A percentile compares a stretch with the other conserved stretches of the same genome.
These are phyloP conservation scores for Cataglyphis albicans DNA, from an alignment of 2,888 invertebrate genomes.

Conservation along the genomic window DNA sequence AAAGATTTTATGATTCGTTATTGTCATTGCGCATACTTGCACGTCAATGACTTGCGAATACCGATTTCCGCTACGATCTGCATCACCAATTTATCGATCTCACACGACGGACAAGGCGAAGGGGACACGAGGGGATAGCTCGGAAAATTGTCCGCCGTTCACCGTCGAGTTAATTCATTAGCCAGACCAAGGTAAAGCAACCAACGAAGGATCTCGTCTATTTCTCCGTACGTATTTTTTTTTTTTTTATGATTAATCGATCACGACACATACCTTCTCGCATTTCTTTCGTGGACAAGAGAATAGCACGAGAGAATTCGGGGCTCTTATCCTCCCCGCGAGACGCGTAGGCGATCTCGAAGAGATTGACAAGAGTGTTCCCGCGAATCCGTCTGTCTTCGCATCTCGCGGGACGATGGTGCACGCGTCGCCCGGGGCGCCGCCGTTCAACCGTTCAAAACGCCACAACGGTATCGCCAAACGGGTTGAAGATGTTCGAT, in stretches of 20 bases:
- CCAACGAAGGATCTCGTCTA: slow-evolving; percentile 75
- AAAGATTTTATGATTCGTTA: not conserved
- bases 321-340: slow-evolving; percentile 50
- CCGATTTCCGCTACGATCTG: slow-evolving; percentile 1
- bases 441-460: slow-evolving; percentile 53
- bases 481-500: slow-evolving; percentile 85
- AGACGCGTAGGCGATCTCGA: slow-evolving; percentile 53
- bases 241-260: slow-evolving; percentile 63
- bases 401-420: slow-evolving; percentile 30
- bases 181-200: slow-evolving; percentile 67
- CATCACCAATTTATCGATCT: slow-evolving; percentile 29
- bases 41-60: not conserved
- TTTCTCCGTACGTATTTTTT: slow-evolving; percentile 72
- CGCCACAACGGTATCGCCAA: slow-evolving; percentile 77
- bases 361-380: slow-evolving; percentile 2
- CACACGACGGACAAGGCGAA: slow-evolving; percentile 10
- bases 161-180: slow-evolving; percentile 69
- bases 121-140: not conserved
- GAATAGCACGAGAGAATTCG: slow-evolving; percentile 65
- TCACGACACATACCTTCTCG: slow-evolving; percentile 65
- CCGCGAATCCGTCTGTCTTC: slow-evolving; percentile 19
- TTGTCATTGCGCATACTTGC: not conserved
- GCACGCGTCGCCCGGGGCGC: slow-evolving; percentile 43
- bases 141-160: slow-evolving; percentile 43
- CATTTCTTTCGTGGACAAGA: slow-evolving; percentile 68